Base-by-base conservation (phyloP, 2,113 vertebrate species). In the Clarias gariepinus region DNA sequence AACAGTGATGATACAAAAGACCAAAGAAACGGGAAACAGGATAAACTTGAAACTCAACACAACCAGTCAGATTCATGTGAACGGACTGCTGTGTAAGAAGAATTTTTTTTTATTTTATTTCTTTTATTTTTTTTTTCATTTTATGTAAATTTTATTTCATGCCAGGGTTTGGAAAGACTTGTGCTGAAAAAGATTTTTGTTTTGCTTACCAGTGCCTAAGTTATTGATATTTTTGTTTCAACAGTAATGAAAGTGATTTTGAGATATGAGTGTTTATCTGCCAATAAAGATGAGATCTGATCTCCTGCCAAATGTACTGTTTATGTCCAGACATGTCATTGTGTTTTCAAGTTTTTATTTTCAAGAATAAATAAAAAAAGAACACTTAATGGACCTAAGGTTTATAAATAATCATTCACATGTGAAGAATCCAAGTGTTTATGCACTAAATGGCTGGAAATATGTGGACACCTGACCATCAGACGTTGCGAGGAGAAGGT, bases 1-100 rank as follows among this genome's bases (percentile, higher is more conserved):
- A 87, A 89, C 15, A 88, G 6, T 1, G 74, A 30, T 0, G 86
- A 91, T n/a, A 0, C 86, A 28, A 60, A 80, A 19, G 89, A 92
- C 23, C 83, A 85, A 77, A 33, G 63, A 2, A 16, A 28, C 25
- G 66, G 41, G 57, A 85, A 66, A 30, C 82, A 86, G 61, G 53
- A 84, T 83, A 53, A 80, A 77, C 36, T 61, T 47, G 84, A 84
- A 68, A 41, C 63, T 23, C 0, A 13, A 16, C 60, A 61, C 60
- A 87, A 79, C 74, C 82, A 84, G 28, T 87, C 84, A 36, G 85
- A 87, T 30, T 58, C 73, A 23, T 76, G 63, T 25, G 66, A 89
- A 82, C 52, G 52, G 76, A 87, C 80, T 81, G 41, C 64, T 10
- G 63, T 84, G 10, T 88, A 57, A 83, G 79, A 69, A 69, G 23